Evolutionary conservation across 2,113 vertebrate species (phyloP), one percentile per base, ranked within the genome.

Genomic region (Lophotis ruficrista): DNA sequence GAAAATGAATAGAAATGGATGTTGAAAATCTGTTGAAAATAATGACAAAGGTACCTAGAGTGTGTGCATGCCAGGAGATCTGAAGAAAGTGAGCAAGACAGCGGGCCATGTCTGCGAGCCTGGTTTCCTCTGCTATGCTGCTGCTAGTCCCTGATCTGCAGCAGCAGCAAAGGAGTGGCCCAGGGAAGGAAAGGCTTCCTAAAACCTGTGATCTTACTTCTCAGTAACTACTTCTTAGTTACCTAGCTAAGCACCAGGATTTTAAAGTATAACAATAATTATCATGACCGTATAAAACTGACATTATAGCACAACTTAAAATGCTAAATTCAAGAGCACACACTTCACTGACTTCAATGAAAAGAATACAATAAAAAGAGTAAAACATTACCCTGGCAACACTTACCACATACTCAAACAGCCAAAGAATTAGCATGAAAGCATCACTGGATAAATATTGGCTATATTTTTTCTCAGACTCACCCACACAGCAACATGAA

Each of bases 361-460:
- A 85, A 80, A 78, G 17, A 76, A 69, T 54, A 9, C 13, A 60
- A 69, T 22, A 62, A 60, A 71, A 87, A 64, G 30, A 77, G 30
- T 75, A 92, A 96, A 90, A 56, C 19, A 89, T 54, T 94, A 69
- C 66, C 88, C 58, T 79, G 75, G 78, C 64, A 96, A 96, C 45
- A 68, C 56, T 87, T 93, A 86, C 66, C 41, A 72, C 56, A 85
- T 93, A 86, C 66, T 94, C 72, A 95, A 85, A 84, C 53, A 91
- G 60, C 7, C 79, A 85, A 71, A 87, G 75, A 92, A 79, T 70
- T 83, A 93, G 48, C 33, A 83, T 71, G 56, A 92, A 82, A 72
- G 38, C 27, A 54, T 86, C 87, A 76, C 38, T 62, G 54, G 47
- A 64, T 68, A 97, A 95, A 90, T 64, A 58, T 22, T 91, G 57